phyloP scores from a whole-genome alignment of 2,797 vertebrate species.

The Huso huso region DNA sequence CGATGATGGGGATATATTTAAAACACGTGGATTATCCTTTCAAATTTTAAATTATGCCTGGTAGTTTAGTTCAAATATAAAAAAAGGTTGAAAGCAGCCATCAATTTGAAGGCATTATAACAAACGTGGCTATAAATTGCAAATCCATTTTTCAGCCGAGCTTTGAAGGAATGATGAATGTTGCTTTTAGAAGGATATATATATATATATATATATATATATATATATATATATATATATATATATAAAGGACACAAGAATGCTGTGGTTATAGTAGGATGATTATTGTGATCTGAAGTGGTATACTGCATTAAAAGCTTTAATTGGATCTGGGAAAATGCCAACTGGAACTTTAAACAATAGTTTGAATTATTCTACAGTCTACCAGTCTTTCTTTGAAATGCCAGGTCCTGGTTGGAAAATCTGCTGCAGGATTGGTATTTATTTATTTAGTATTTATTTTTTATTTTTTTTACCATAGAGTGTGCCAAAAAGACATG shows the following conservation, averaged over 20 bases:
- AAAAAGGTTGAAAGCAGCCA: constrained; percentile 29
- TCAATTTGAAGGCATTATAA: constrained; percentile 39
- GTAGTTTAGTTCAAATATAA: constrained; percentile 36
- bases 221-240: background rate
- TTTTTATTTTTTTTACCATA: constrained; percentile 4
- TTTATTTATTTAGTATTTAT: background rate
- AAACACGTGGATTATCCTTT: constrained; percentile 40
- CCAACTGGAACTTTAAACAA: constrained; percentile 23
- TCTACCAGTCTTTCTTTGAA: background rate
- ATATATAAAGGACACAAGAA: constrained; percentile 4
- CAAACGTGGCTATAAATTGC: constrained; percentile 30
- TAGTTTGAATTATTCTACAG: constrained; percentile 18
- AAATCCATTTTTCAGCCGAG: constrained; percentile 11
- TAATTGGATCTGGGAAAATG: constrained; percentile 14
- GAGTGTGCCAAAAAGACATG: background rate
- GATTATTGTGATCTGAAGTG: constrained; percentile 13
- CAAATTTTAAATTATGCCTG: constrained; percentile 17
- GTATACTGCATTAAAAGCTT: constrained; percentile 10
- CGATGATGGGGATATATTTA: constrained; percentile 22
- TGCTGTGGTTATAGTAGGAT: constrained; percentile 2
- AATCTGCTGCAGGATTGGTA: background rate
- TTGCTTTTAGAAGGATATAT: background rate
- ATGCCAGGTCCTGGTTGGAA: background rate
- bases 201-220: background rate
- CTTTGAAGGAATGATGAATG: constrained; percentile 3